These are phyloP conservation scores for Ceratosolen fusciceps DNA, from an alignment of 1,140 invertebrate species.

Conservation along the genomic window DNA sequence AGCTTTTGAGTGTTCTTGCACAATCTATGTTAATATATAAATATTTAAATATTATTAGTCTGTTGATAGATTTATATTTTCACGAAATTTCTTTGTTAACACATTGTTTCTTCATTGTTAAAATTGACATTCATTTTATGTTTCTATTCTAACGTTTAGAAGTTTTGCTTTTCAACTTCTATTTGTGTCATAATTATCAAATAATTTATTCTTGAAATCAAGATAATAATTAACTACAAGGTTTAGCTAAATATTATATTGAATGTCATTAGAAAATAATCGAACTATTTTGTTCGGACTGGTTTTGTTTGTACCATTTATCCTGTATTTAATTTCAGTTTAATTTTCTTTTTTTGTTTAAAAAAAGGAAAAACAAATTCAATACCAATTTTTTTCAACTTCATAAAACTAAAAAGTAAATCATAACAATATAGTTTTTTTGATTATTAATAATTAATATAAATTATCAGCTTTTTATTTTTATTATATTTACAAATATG, in stretches of 20 bases:
- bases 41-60: background rate
- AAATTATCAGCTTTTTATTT: conserved; percentile 39
- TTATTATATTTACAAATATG: no score
- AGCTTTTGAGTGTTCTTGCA: conserved; percentile 31
- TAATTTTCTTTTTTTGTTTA: no score
- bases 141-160: background rate
- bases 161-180: background rate
- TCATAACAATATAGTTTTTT: no score
- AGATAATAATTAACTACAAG: no score
- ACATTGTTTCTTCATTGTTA: background rate
- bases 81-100: background rate
- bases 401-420: no score
- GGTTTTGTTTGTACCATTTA: conserved; percentile 10
- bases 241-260: background rate
- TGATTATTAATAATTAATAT: conserved; percentile 37
- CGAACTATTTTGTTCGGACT: background rate
- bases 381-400: no score
- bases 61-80: background rate
- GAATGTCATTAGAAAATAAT: no score
- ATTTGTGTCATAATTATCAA: background rate
- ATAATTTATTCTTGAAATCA: background rate
- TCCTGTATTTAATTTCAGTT: conserved; percentile 32
- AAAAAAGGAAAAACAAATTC: no score
- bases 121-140: background rate
- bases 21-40: background rate